phyloP scores from a whole-genome alignment of 2,888 invertebrate species.

The Drosophila emarginata region DNA sequence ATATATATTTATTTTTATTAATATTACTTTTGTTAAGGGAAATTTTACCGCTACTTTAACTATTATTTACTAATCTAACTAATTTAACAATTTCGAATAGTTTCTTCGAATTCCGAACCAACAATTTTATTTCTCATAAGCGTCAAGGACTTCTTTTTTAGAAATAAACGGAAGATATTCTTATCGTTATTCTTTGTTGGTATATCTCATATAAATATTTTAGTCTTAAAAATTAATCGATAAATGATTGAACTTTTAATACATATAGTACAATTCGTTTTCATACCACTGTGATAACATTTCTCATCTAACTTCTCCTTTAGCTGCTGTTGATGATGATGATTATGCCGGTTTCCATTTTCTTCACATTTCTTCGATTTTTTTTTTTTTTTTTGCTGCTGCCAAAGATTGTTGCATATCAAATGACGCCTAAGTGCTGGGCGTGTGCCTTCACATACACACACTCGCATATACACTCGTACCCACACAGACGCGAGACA shows the following conservation, averaged over 20 bases:
- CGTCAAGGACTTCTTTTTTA: too few species aligned
- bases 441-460: slow-evolving; percentile 36
- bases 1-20: too few species aligned
- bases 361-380: slow-evolving; percentile 11
- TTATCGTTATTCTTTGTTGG: too few species aligned
- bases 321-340: slow-evolving; percentile 45
- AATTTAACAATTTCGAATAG: too few species aligned
- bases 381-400: slow-evolving; percentile 26
- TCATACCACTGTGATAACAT: background rate
- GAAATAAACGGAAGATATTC: too few species aligned
- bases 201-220: too few species aligned
- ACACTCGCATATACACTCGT: background rate
- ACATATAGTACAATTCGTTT: background rate
- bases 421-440: slow-evolving; percentile 69
- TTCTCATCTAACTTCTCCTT: slow-evolving; percentile 2
- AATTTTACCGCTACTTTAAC: too few species aligned
- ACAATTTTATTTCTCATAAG: too few species aligned
- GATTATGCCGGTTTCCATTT: slow-evolving; percentile 50
- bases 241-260: background rate
- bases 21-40: too few species aligned
- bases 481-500: background rate
- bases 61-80: too few species aligned
- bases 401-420: slow-evolving; percentile 76
- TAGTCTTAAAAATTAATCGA: background rate
- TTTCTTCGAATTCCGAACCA: too few species aligned